Evolutionary conservation across 2,113 vertebrate genomes (phyloP).

Genomic region (Bostrychus sinensis): DNA sequence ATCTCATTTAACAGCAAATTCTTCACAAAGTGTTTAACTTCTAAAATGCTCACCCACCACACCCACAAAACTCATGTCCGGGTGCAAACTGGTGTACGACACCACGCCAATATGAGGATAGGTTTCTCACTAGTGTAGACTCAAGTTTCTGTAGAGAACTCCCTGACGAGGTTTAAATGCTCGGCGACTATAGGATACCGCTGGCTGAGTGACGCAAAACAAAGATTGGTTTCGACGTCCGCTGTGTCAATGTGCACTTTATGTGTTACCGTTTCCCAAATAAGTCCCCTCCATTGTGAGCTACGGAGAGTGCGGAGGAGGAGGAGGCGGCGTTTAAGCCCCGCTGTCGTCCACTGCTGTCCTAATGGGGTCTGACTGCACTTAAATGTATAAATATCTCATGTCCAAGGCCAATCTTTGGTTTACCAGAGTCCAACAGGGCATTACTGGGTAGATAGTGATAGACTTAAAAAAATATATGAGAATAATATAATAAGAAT

Average conservation of each 20-base stretch:
- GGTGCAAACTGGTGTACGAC: conserved; percentile 91
- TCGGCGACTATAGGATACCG: conserved; percentile 83
- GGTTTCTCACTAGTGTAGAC: conserved; percentile 79
- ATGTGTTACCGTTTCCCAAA: conserved; percentile 43
- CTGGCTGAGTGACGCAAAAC: conserved; percentile 64
- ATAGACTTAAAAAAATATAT: conserved; percentile 35
- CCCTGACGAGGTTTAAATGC: conserved; percentile 90
- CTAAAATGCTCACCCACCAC: conserved; percentile 88
- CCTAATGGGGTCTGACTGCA: conserved; percentile 73
- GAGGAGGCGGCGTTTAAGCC: conserved; percentile 54
- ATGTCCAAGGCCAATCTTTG: conserved; percentile 95
- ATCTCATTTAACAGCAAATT: conserved; percentile 97
- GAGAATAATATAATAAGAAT: conserved; percentile 38
- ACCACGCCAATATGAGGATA: conserved; percentile 85
- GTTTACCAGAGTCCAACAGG: conserved; percentile 84
- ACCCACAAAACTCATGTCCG: conserved; percentile 85
- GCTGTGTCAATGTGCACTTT: conserved; percentile 68
- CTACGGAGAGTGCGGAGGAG: conserved; percentile 75
- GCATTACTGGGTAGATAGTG: conserved; percentile 65
- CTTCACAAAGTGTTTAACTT: conserved; percentile 95
- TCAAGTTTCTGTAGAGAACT: conserved; percentile 83
- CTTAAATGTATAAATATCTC: conserved; percentile 52
- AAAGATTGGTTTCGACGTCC: conserved; percentile 67
- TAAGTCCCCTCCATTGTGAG: conserved; percentile 85
- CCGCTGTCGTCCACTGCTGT: conserved; percentile 81